Base-by-base conservation (phyloP, 2,113 vertebrate genomes). In the Irena cyanogastra region DNA sequence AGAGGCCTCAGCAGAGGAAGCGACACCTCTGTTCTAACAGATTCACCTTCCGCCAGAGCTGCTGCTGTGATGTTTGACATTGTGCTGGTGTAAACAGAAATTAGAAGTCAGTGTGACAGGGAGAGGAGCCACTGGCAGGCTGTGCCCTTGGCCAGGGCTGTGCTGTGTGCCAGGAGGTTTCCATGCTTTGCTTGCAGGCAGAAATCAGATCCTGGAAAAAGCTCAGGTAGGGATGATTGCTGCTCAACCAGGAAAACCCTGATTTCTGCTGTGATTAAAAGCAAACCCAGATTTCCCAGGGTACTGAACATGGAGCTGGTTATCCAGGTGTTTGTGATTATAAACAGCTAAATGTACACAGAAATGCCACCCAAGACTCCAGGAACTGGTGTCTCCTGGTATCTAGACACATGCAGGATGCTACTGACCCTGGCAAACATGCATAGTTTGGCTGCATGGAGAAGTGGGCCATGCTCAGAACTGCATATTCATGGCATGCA, bases 401-500 rank as follows among this genome's bases (percentile, higher is more conserved):
- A 86, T 53, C 26, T 27, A 71, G 76, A 54, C n/a, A 65, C 63
- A 81, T 9, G 44, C 47, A 81, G 85, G 79, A 57, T 92, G 88
- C 60, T 92, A 88, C 72, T 90, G 82, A 83, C 69, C 85, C 72
- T 69, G 81, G 85, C 85, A 92, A 81, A 87, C 76, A 30, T 28
- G 64, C 45, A 64, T 52, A 81, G 64, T 57, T 89, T 93, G 82
- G 68, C 88, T 96, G 56, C 80, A 61, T 50, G 61, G 80, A 90
- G 94, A 96, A 95, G 37, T 93, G 86, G 92, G 92, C 96, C 83
- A 89, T 89, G 68, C 77, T 92, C 92, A 92, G 80, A 90, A 72
- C 86, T 92, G 60, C 90, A 92, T 97, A 93, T 95, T 95, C 93
- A 96, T 94, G 69, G 68, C 41, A 96, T 96, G 95, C 90, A 93